Conservation (phyloP, 2,113 vertebrate genomes). For the Genyomyrus donnyi region DNA sequence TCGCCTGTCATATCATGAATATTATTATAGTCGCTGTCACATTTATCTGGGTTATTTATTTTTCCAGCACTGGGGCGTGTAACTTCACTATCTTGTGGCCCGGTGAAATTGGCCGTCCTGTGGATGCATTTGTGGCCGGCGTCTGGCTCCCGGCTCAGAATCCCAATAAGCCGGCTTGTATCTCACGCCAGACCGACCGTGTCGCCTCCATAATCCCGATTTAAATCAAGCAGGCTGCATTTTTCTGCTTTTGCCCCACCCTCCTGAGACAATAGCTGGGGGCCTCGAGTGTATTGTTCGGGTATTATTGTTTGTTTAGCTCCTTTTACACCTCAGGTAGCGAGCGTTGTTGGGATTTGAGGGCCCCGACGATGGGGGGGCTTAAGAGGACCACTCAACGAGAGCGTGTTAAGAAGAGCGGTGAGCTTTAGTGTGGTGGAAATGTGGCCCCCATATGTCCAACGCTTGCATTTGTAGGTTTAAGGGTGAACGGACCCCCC, state of each 20-base stretch:
- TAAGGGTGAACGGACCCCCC: not conserved
- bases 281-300: not conserved
- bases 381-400: not conserved
- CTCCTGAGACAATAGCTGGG: not conserved
- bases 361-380: not conserved
- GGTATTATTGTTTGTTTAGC: not conserved
- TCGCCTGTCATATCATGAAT: slow-evolving; percentile 7
- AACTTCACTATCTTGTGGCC: not conserved
- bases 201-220: not conserved
- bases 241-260: not conserved
- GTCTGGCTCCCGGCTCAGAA: not conserved
- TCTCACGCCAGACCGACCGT: not conserved
- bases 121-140: not conserved
- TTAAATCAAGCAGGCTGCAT: not conserved
- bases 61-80: not conserved
- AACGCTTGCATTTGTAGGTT: not conserved
- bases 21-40: not conserved
- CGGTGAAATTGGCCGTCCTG: not conserved
- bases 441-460: not conserved
- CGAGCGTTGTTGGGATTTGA: not conserved
- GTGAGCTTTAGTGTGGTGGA: not conserved
- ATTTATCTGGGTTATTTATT: slow-evolving; percentile 18
- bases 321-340: not conserved
- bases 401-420: not conserved
- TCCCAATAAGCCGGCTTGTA: slow-evolving; percentile 11